phyloP scores from a whole-genome alignment of 2,113 vertebrate species.

The Grammomys surdaster region DNA sequence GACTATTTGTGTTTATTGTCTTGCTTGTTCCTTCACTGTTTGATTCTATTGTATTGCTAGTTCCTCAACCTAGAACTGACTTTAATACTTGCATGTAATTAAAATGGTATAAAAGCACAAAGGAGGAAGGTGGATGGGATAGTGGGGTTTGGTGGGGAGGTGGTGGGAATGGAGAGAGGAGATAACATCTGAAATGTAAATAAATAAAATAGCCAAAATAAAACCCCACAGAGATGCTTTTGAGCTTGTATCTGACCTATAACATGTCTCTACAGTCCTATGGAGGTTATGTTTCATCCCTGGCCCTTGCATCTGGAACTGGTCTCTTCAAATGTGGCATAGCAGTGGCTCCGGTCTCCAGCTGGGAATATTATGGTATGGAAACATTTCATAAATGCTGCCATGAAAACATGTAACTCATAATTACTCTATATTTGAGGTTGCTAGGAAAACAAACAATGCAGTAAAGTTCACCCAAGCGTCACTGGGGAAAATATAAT shows the following conservation, averaged over 20 bases:
- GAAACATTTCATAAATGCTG: slow-evolving; percentile 81
- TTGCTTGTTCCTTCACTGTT: no score
- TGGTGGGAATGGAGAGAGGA: no score
- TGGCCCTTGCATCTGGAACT: slow-evolving; percentile 95
- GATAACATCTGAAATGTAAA: no score
- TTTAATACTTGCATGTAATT: no score
- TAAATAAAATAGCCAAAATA: no score
- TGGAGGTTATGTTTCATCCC: slow-evolving; percentile 95
- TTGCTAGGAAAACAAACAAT: slow-evolving; percentile 78
- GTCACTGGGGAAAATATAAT: slow-evolving; percentile 75
- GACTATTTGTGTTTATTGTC: no score
- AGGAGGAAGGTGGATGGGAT: no score
- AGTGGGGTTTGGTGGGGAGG: no score
- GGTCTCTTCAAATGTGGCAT: slow-evolving; percentile 97
- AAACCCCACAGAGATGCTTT: not conserved
- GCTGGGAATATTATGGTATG: slow-evolving; percentile 99
- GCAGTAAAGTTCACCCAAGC: slow-evolving; percentile 69
- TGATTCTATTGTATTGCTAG: no score
- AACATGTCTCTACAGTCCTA: slow-evolving; percentile 92
- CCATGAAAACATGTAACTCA: slow-evolving; percentile 79
- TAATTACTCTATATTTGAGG: slow-evolving; percentile 82
- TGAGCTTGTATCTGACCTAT: slow-evolving; percentile 50
- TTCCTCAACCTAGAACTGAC: no score
- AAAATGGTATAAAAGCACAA: no score
- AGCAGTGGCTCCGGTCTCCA: slow-evolving; percentile 97